phyloP scores from a whole-genome alignment of 2,797 vertebrate species.

The Ctenosaura bakeri region DNA sequence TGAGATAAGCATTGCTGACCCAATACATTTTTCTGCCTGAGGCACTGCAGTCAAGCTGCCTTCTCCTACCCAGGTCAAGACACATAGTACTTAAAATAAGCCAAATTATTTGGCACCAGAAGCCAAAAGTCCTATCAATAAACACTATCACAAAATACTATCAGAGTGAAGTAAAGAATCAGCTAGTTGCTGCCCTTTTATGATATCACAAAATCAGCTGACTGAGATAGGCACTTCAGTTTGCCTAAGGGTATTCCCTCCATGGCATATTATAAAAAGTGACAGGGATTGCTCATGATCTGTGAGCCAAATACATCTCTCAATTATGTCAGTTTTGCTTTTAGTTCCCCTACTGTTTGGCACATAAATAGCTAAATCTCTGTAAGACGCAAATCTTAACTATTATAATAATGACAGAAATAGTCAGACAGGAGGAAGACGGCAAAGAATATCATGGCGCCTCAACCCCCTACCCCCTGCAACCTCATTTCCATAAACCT shows the following conservation, averaged over 20 bases:
- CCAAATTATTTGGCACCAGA: neutral
- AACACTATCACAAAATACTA: neutral
- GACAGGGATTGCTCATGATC: neutral
- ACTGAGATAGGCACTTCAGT: neutral
- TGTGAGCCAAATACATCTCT: neutral
- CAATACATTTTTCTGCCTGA: neutral
- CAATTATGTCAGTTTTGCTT: neutral
- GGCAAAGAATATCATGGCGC: neutral
- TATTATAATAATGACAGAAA: neutral
- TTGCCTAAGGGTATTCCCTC: neutral
- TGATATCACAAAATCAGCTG: neutral
- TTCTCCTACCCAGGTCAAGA: neutral
- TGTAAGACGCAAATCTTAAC: neutral
- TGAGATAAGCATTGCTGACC: neutral
- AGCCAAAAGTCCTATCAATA: neutral
- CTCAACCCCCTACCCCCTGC: neutral
- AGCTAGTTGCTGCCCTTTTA: conserved; percentile 3
- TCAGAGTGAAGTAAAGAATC: neutral
- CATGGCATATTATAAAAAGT: neutral
- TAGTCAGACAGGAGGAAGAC: neutral
- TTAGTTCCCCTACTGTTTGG: neutral
- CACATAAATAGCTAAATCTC: neutral
- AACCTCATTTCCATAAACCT: neutral
- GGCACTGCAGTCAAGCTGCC: neutral
- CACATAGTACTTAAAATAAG: neutral